Conservation (phyloP, 2,888 invertebrate species). For the Meloe dianella region DNA sequence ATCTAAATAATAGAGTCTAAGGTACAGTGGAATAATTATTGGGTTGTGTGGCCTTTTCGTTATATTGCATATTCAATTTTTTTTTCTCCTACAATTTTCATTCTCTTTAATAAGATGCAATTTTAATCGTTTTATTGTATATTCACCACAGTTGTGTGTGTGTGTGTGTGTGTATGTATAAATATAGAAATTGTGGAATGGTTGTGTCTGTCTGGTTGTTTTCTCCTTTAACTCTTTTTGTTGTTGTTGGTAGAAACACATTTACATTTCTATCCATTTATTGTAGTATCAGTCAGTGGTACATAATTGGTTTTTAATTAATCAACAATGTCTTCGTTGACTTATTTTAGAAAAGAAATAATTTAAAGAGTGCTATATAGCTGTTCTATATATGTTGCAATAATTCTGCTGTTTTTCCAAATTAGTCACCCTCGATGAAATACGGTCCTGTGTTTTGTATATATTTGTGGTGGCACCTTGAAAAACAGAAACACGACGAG, state of each 20-base stretch:
- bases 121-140: neutral
- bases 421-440: too few species aligned
- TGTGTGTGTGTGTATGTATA: neutral
- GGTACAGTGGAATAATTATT: neutral
- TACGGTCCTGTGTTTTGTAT: neutral
- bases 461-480: slow-evolving; percentile 8
- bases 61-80: neutral
- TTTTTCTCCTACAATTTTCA: neutral
- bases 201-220: slow-evolving; percentile 7
- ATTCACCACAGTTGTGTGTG: neutral
- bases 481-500: neutral
- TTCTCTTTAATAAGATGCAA: slow-evolving; percentile 3
- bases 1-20: neutral
- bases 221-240: neutral
- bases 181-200: slow-evolving; percentile 12
- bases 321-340: too few species aligned
- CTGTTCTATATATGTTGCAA: too few species aligned
- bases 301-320: neutral
- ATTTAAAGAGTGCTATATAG: too few species aligned
- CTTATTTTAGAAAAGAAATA: too few species aligned
- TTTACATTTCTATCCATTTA: neutral
- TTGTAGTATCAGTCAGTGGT: neutral
- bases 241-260: neutral
- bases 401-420: too few species aligned
- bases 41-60: neutral